These are phyloP conservation scores for Mus minutoides DNA, from an alignment of 2,797 vertebrate genomes.

Conservation along the genomic window DNA sequence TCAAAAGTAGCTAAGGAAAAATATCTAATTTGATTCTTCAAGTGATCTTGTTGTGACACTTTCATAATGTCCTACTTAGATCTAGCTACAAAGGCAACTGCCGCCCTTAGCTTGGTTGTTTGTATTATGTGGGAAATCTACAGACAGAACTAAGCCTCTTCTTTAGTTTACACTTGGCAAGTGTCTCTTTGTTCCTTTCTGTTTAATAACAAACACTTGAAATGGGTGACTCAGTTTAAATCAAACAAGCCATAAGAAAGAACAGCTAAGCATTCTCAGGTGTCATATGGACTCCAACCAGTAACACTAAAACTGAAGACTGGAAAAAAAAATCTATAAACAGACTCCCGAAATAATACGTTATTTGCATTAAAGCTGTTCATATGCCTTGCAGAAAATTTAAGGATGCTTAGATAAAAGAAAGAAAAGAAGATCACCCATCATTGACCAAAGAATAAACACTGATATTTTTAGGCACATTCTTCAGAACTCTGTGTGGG, in stretches of 20 bases:
- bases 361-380: background rate
- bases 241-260: background rate
- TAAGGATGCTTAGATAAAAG: background rate
- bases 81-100: background rate
- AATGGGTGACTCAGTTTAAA: background rate
- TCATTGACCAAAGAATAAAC: background rate
- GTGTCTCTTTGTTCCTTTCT: background rate
- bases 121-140: background rate
- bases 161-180: background rate
- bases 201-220: slow-evolving; percentile 20
- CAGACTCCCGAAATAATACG: background rate
- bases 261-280: background rate
- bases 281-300: background rate
- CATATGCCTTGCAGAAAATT: background rate
- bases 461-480: background rate
- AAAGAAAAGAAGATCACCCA: background rate
- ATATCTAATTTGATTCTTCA: slow-evolving; percentile 39
- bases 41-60: background rate
- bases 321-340: background rate
- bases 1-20: slow-evolving; percentile 32
- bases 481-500: background rate
- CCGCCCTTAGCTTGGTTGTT: background rate
- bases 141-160: background rate
- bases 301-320: background rate
- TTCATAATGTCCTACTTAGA: slow-evolving; percentile 18